phyloP scores from a whole-genome alignment of 2,113 vertebrate genomes.

The Jaculus jaculus region DNA sequence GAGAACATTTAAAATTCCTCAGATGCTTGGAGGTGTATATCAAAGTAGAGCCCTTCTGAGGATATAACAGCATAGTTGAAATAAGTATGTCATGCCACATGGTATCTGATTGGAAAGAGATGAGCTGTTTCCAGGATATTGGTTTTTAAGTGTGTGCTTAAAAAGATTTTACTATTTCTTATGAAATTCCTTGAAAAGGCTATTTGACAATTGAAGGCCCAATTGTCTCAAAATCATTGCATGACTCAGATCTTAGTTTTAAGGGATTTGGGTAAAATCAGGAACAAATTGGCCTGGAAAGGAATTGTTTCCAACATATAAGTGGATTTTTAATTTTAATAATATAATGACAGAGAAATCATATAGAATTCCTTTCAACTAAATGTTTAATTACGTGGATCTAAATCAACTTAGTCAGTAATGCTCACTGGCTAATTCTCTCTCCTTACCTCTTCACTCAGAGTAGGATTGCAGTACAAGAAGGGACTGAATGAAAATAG shows the following conservation, averaged over 20 bases:
- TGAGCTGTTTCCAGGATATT: constrained; percentile 1
- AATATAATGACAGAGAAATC: background rate
- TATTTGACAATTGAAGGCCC: background rate
- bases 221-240: background rate
- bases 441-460: background rate
- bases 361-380: constrained; percentile 20
- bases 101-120: background rate
- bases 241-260: background rate
- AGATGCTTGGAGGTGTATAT: background rate
- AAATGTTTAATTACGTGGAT: background rate
- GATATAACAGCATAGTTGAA: constrained; percentile 23
- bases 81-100: background rate
- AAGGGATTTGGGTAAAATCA: background rate
- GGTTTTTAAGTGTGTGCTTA: constrained; percentile 6
- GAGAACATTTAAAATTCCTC: constrained; percentile 34
- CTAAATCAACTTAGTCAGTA: background rate
- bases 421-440: background rate
- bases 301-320: background rate
- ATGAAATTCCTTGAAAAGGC: background rate
- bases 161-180: constrained; percentile 12
- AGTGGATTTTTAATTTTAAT: constrained; percentile 2
- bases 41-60: background rate
- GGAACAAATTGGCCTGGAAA: background rate
- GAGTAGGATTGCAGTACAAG: background rate
- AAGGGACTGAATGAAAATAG: background rate